Conservation (phyloP, 64 coral and sea anemone species). For the Montipora capricornis region DNA sequence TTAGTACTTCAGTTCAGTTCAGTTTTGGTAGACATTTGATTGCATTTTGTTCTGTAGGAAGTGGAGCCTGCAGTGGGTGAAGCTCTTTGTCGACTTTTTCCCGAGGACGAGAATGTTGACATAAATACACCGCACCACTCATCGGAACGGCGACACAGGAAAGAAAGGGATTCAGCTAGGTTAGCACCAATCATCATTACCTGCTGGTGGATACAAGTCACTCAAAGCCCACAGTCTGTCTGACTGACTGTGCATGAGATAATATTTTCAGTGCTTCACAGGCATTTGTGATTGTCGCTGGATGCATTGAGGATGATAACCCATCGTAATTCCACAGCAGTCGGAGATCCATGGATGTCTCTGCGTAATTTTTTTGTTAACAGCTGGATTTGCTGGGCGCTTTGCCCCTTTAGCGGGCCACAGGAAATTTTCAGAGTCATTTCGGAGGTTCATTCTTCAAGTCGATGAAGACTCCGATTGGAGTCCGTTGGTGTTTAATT, state of each 20-base stretch:
- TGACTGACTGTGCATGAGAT: slow-evolving; percentile 25
- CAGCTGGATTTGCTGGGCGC: background rate
- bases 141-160: slow-evolving; percentile 74
- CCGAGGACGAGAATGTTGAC: slow-evolving; percentile 90
- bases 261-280: background rate
- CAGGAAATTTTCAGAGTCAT: background rate
- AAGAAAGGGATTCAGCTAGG: slow-evolving; percentile 88
- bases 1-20: too few relatives aligned
- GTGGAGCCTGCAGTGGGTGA: slow-evolving; percentile 95
- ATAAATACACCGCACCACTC: slow-evolving; percentile 40
- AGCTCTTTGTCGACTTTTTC: slow-evolving; percentile 87
- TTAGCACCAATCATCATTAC: slow-evolving; percentile 83
- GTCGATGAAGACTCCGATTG: background rate
- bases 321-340: slow-evolving; percentile 15
- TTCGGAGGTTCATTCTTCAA: background rate
- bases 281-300: slow-evolving; percentile 2
- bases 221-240: background rate
- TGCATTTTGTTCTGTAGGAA: slow-evolving; percentile 70
- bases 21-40: background rate
- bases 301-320: background rate
- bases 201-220: slow-evolving; percentile 39
- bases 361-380: background rate
- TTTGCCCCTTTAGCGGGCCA: background rate
- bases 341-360: background rate
- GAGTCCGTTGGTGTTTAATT: slow-evolving; percentile 26